A percentile compares a stretch with the other conserved stretches of the same genome.
phyloP scores from a whole-genome alignment of 1,140 invertebrate genomes.

The Homarus americanus region DNA sequence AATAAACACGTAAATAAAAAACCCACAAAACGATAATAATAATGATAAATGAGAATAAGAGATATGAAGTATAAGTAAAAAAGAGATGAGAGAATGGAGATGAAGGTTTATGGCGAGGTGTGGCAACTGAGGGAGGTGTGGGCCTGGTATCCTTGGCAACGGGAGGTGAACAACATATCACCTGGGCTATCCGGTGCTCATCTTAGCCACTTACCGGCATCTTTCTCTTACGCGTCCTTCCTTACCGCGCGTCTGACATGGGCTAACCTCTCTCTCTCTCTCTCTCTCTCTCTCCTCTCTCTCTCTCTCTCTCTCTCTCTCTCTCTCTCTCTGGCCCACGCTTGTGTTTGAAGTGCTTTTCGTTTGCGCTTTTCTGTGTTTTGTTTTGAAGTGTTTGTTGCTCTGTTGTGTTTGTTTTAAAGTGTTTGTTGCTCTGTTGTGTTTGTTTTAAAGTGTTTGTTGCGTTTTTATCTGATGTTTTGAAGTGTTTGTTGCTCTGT shows the following conservation, averaged over 20 bases:
- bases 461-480: too few relatives aligned
- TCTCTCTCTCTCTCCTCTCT: neutral
- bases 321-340: neutral
- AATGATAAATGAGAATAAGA: neutral
- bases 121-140: neutral
- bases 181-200: slow-evolving; percentile 18
- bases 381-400: too few relatives aligned
- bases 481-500: too few relatives aligned
- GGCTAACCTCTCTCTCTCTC: slow-evolving; percentile 5
- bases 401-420: too few relatives aligned
- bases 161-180: slow-evolving; percentile 43
- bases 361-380: too few relatives aligned
- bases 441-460: too few relatives aligned
- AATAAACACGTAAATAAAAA: too few relatives aligned
- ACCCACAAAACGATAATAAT: too few relatives aligned
- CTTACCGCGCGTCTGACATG: neutral
- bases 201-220: slow-evolving; percentile 16
- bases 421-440: too few relatives aligned
- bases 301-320: neutral
- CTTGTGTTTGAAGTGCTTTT: too few relatives aligned
- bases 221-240: slow-evolving; percentile 2
- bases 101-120: neutral
- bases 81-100: neutral
- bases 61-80: neutral
- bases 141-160: slow-evolving; percentile 6